These are phyloP conservation scores for Melanotaenia maccullochi DNA, from an alignment of 2,797 vertebrate species.

Conservation along the genomic window DNA sequence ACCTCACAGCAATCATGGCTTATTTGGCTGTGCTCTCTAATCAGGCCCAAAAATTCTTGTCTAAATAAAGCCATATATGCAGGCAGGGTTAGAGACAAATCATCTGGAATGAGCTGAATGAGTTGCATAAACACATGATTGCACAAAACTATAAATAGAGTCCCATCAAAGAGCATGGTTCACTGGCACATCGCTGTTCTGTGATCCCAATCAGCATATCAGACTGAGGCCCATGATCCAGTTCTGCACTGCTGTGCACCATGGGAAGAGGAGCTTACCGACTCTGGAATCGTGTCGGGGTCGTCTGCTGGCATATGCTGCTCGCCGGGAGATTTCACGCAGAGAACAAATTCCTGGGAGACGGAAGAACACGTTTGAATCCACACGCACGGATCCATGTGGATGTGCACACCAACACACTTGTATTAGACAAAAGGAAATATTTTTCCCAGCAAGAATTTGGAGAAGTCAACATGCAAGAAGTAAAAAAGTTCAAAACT, in stretches of 20 bases:
- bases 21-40: conserved; percentile 74
- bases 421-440: conserved; percentile 1
- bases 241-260: conserved; percentile 61
- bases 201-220: conserved; percentile 67
- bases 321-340: conserved; percentile 75
- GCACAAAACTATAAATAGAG: conserved; percentile 78
- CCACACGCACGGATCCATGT: conserved; percentile 8
- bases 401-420: conserved; percentile 12
- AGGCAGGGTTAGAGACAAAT: conserved; percentile 69
- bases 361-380: conserved; percentile 27
- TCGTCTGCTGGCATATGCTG: conserved; percentile 66
- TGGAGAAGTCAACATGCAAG: neutral
- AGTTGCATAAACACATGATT: conserved; percentile 78
- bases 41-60: conserved; percentile 68
- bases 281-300: conserved; percentile 64
- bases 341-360: conserved; percentile 73
- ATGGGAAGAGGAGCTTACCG: conserved; percentile 59
- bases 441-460: conserved; percentile 5
- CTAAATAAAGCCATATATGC: conserved; percentile 74
- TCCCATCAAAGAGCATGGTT: conserved; percentile 68
- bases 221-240: conserved; percentile 64
- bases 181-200: conserved; percentile 60
- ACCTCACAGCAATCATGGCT: conserved; percentile 67
- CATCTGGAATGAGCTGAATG: conserved; percentile 78
- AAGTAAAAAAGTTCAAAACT: conserved; percentile 4